Conservation (phyloP, 2,113 vertebrate species). For the Raja brachyura region DNA sequence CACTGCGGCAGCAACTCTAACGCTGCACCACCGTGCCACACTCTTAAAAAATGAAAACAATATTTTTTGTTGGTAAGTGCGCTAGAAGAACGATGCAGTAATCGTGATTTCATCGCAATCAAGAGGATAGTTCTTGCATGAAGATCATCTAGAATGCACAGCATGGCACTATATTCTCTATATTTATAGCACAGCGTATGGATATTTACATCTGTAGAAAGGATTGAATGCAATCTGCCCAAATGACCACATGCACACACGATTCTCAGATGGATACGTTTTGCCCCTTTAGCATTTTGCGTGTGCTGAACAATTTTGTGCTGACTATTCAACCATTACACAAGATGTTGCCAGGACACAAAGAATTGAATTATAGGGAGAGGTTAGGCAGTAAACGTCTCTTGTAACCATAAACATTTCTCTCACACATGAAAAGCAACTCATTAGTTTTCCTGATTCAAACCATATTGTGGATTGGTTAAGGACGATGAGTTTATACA, state of each 20-base stretch:
- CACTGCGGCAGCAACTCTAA: too few species aligned
- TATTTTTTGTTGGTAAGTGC: too few species aligned
- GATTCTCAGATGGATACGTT: background rate
- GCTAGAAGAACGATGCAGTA: too few species aligned
- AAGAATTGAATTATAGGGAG: too few species aligned
- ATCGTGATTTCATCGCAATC: background rate
- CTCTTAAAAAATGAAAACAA: too few species aligned
- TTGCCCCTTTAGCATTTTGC: background rate
- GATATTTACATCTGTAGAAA: background rate
- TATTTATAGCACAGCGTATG: background rate
- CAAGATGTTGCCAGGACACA: too few species aligned
- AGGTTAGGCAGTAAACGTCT: too few species aligned
- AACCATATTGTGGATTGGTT: background rate
- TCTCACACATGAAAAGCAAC: background rate
- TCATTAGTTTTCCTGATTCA: background rate
- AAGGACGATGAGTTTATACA: background rate
- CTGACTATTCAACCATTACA: background rate
- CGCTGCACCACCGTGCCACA: too few species aligned
- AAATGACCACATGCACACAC: too few species aligned
- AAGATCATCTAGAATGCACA: background rate
- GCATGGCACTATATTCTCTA: background rate
- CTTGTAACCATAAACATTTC: too few species aligned
- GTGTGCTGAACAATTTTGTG: background rate
- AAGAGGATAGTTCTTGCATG: background rate
- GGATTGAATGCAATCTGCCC: background rate